These are phyloP conservation scores for Antedon bifida DNA, from an alignment of 35 echinoderm and acorn worm species.

Conservation along the genomic window DNA sequence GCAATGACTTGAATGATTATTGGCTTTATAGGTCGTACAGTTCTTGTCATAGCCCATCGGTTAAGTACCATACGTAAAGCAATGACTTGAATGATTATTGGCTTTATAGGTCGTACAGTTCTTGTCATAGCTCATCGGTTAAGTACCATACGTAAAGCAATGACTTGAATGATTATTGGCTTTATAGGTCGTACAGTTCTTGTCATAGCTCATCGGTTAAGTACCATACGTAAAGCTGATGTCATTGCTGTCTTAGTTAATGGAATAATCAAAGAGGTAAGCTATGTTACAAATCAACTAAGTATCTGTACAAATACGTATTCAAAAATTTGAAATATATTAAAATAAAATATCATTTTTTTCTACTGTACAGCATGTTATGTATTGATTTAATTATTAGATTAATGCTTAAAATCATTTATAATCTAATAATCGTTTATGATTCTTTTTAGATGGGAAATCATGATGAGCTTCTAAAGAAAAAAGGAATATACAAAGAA, in stretches of 20 bases:
- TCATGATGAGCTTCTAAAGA: conserved; percentile 66
- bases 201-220: conserved; percentile 82
- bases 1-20: conserved; percentile 33
- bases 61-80: conserved; percentile 90
- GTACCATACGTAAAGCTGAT: conserved; percentile 87
- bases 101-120: conserved; percentile 60
- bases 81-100: conserved; percentile 6
- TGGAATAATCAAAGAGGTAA: conserved; percentile 80
- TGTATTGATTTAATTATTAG: no score
- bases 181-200: conserved; percentile 75
- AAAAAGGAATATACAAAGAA: conserved; percentile 80
- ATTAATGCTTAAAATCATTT: no score
- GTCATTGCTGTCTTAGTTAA: conserved; percentile 69
- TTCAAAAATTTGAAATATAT: not conserved
- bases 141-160: conserved; percentile 87
- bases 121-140: conserved; percentile 85
- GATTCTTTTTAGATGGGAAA: conserved; percentile 65
- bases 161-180: conserved; percentile 1
- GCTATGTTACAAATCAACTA: not conserved
- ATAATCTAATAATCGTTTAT: no score
- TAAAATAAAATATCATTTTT: no score
- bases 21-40: conserved; percentile 54
- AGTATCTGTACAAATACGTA: not conserved
- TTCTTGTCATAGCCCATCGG: conserved; percentile 81
- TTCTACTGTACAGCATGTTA: no score